phyloP scores from a whole-genome alignment of 2,888 invertebrate genomes.

The Ypsolopha sequella region DNA sequence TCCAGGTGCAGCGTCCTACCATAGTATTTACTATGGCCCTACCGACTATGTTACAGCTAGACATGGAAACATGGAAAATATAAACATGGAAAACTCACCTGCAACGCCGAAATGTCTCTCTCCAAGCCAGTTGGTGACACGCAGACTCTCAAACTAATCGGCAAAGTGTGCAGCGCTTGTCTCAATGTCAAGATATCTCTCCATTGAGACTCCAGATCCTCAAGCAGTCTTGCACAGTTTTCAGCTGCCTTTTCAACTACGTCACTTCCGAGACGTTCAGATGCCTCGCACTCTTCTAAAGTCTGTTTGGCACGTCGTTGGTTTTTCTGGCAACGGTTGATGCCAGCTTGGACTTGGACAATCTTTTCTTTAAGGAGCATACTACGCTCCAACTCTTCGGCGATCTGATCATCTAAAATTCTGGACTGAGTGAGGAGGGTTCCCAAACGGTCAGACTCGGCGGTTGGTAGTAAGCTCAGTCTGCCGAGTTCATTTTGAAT shows the following conservation, averaged over 20 bases:
- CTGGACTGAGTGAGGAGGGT: slow-evolving; percentile 77
- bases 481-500: slow-evolving; percentile 86
- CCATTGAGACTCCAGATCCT: slow-evolving; percentile 80
- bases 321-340: slow-evolving; percentile 76
- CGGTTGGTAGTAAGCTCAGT: slow-evolving; percentile 78
- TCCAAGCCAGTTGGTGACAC: slow-evolving; percentile 84
- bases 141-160: slow-evolving; percentile 79
- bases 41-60: too few relatives aligned
- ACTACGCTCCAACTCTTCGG: slow-evolving; percentile 84
- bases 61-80: background rate
- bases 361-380: slow-evolving; percentile 81
- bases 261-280: slow-evolving; percentile 81
- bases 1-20: too few relatives aligned
- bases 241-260: slow-evolving; percentile 81
- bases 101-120: slow-evolving; percentile 76
- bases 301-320: slow-evolving; percentile 75
- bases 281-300: slow-evolving; percentile 80
- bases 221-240: slow-evolving; percentile 78
- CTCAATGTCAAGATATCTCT: slow-evolving; percentile 81
- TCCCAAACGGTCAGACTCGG: slow-evolving; percentile 84
- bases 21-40: too few relatives aligned
- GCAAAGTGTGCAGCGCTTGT: slow-evolving; percentile 83
- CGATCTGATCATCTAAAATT: slow-evolving; percentile 77
- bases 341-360: slow-evolving; percentile 77
- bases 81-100: slow-evolving; percentile 26